Evolutionary conservation across 1,140 invertebrate species (phyloP).

Genomic region (Spodoptera litura): DNA sequence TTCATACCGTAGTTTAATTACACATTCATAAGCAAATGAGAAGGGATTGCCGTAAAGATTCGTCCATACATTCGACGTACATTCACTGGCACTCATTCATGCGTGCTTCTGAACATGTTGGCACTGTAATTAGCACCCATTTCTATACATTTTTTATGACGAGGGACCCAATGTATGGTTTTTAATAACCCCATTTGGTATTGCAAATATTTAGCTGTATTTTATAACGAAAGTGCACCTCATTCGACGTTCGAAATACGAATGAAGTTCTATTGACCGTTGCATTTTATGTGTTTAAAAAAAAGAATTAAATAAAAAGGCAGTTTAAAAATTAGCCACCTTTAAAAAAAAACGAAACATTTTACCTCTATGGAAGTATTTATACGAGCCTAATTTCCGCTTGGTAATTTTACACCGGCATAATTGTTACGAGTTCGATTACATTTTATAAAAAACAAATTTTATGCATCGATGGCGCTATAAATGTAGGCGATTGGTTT

Average conservation of each 20-base stretch:
- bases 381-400: constrained; percentile 58
- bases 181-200: constrained; percentile 1
- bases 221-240: neutral
- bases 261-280: constrained; percentile 19
- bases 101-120: constrained; percentile 75
- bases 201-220: neutral
- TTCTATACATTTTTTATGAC: constrained; percentile 76
- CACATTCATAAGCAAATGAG: constrained; percentile 85
- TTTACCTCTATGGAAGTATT: constrained; percentile 50
- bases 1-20: constrained; percentile 81
- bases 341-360: constrained; percentile 20
- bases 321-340: constrained; percentile 22
- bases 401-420: constrained; percentile 55
- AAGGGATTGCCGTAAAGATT: constrained; percentile 77
- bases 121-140: constrained; percentile 80
- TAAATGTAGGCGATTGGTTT: constrained; percentile 71
- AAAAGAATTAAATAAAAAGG: constrained; percentile 16
- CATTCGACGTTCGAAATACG: neutral
- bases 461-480: constrained; percentile 67
- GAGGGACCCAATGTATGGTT: constrained; percentile 26
- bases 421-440: constrained; percentile 61
- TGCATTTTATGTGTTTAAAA: constrained; percentile 5
- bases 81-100: constrained; percentile 75
- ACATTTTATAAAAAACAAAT: constrained; percentile 66
- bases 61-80: constrained; percentile 65